Conservation (phyloP, 2,113 vertebrate species). For the Recurvirostra avosetta region DNA sequence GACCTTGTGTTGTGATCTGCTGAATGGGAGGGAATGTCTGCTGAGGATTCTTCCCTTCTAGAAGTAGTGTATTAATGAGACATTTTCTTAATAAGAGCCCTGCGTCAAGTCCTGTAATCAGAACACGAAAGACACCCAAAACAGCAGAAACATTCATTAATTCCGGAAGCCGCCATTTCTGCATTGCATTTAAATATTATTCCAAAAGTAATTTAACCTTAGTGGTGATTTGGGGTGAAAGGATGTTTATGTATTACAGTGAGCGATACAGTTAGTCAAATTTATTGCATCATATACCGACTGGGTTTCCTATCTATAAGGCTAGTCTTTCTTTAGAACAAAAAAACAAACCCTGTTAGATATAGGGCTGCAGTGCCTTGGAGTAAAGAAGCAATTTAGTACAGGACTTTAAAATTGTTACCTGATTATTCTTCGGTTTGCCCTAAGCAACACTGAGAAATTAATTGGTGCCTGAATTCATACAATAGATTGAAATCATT, state of each 20-base stretch:
- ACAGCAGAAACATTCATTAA: constrained; percentile 51
- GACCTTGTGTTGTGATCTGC: constrained; percentile 33
- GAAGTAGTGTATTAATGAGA: constrained; percentile 55
- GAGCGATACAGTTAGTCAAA: constrained; percentile 30
- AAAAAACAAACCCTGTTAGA: background rate
- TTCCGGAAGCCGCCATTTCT: constrained; percentile 49
- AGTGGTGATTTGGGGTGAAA: constrained; percentile 1
- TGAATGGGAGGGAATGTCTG: constrained; percentile 17
- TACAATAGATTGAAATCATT: constrained; percentile 47
- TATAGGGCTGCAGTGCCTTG: background rate
- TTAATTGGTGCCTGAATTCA: constrained; percentile 26
- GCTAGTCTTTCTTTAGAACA: background rate
- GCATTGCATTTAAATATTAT: constrained; percentile 50
- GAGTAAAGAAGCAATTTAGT: background rate
- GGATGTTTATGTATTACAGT: background rate
- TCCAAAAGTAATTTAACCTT: constrained; percentile 41
- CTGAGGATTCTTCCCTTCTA: constrained; percentile 44
- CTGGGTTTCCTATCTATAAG: background rate
- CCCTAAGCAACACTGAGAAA: constrained; percentile 20
- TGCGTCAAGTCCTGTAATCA: constrained; percentile 23
- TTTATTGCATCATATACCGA: background rate
- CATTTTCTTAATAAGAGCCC: constrained; percentile 46
- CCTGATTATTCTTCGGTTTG: constrained; percentile 36
- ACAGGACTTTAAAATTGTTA: background rate
- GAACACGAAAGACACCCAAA: constrained; percentile 15